Evolutionary conservation across 1,140 invertebrate genomes (phyloP).

Genomic region (Cotesia vestalis): DNA sequence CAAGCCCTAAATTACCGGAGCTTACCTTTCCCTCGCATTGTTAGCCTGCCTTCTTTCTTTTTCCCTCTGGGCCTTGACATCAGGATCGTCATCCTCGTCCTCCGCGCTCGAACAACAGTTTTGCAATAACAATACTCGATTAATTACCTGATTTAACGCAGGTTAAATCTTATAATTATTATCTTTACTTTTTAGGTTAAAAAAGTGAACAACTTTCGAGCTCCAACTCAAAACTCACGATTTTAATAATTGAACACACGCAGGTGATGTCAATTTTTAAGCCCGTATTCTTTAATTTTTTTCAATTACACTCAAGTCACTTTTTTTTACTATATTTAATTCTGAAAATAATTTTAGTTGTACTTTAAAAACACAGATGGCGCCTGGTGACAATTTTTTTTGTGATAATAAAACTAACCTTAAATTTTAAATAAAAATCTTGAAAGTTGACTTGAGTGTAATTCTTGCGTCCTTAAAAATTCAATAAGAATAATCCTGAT

Average conservation of each 20-base stretch:
- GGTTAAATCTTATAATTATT: conserved; percentile 30
- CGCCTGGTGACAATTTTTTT: no score
- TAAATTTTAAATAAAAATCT: no score
- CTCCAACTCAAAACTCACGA: conserved; percentile 21
- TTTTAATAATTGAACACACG: conserved; percentile 55
- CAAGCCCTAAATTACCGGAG: conserved; percentile 35
- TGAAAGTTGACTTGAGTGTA: no score
- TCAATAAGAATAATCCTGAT: no score
- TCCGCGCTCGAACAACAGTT: conserved; percentile 75
- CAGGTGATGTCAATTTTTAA: conserved; percentile 47
- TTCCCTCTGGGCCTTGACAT: conserved; percentile 82
- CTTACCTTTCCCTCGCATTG: conserved; percentile 89
- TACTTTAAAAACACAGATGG: no score
- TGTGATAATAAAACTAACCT: no score
- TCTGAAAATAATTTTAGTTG: no score
- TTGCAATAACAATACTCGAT: conserved; percentile 66
- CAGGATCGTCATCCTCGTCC: conserved; percentile 77
- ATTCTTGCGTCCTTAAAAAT: no score
- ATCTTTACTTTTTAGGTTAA: conserved; percentile 24
- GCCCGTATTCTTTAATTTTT: conserved; percentile 61
- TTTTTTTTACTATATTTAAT: no score
- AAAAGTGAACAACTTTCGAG: conserved; percentile 49
- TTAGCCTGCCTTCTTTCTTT: conserved; percentile 87
- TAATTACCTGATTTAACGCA: conserved; percentile 59
- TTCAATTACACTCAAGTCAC: background rate